Base-by-base conservation (phyloP, 2,113 vertebrate species). In the Kobus ellipsiprymnus region DNA sequence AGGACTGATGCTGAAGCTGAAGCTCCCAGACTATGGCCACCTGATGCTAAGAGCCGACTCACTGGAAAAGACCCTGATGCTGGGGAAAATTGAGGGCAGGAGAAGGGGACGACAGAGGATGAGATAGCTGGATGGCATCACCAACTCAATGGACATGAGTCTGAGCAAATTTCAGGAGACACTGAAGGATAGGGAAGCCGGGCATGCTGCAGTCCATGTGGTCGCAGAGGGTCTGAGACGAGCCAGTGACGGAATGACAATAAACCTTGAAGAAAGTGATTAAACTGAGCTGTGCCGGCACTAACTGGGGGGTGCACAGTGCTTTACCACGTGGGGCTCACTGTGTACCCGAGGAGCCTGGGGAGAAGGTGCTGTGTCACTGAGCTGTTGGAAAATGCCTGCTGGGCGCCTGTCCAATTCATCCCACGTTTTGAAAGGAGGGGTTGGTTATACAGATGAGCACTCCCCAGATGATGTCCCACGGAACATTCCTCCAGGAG, bases 291-390 rank as follows among this genome's bases (percentile, higher is more conserved):
- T 0, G 0, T 0, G 50, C 19, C 82, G 16, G n/a, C 13, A 23
- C 1, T 19, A 5, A 50, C 21, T 12, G 46, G n/a, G 29, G 55
- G 94, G 29, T 5, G 33, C 36, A 0, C 1, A 6, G 54, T 1
- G 33, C 33, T 12, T 1, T 0, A 23, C 1, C 40, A 3, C 0
- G 0, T 1, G 33, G 25, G 27, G 36, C 59, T 23, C 29, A 7
- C 9, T 0, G 64, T 7, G 29, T 2, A 1, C 29, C 0, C 4
- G 5, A 57, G 11, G 60, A 29, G 15, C 1, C 25, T 0, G 6
- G 81, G 64, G 57, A 60, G 52, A 59, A 16, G 1, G 50, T 1
- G 6, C 55, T 55, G 10, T 14, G 2, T n/a, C 82, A 6, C 29
- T 4, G 33, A 27, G 36, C 82, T 14, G 93, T 5, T 30, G 44